A percentile compares a stretch with the other conserved stretches of the same genome.
These are phyloP conservation scores for Sarcophaga bullata DNA, from an alignment of 1,140 invertebrate genomes.

Conservation along the genomic window DNA sequence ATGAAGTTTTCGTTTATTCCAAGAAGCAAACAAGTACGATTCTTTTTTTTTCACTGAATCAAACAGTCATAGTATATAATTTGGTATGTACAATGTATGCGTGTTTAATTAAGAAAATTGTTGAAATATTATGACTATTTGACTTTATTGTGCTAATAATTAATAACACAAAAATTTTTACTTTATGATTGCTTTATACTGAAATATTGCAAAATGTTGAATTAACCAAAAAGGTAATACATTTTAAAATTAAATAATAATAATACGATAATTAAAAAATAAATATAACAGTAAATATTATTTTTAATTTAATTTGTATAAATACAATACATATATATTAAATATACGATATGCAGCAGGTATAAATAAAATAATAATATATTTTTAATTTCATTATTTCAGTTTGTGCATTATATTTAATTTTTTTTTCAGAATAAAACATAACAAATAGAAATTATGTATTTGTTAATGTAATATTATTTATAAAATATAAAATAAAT, in stretches of 20 bases:
- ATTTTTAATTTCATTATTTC: neutral
- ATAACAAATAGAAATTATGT: neutral
- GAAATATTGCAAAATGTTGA: neutral
- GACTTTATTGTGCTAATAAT: no score
- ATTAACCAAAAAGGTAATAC: neutral
- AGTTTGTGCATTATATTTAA: neutral
- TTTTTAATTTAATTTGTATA: neutral
- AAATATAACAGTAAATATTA: constrained; percentile 12
- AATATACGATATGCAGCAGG: constrained; percentile 1
- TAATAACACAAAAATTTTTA: no score
- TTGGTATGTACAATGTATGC: no score
- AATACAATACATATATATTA: neutral
- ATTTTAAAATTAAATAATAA: neutral
- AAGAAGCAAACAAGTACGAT: no score
- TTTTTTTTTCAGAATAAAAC: neutral
- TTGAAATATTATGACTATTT: no score
- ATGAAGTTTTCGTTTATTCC: no score
- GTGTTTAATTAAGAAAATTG: no score
- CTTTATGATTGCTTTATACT: no score
- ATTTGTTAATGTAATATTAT: neutral
- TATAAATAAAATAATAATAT: neutral
- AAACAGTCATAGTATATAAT: no score
- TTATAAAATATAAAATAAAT: neutral
- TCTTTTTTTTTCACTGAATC: no score
- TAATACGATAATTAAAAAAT: neutral